phyloP scores from a whole-genome alignment of 2,113 vertebrate genomes.

The Sorex araneus region DNA sequence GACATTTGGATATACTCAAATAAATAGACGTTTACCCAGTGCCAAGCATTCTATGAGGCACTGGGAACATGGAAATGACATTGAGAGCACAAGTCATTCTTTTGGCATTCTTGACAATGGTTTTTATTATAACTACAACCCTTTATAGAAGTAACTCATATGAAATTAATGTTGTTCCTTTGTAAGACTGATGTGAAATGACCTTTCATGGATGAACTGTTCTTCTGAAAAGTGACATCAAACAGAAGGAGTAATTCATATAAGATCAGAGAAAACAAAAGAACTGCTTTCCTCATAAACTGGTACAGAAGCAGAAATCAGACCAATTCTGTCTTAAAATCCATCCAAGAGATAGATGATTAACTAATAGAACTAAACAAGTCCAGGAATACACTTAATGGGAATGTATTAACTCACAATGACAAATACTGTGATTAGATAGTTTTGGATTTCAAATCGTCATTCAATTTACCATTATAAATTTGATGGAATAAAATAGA shows the following conservation, averaged over 20 bases:
- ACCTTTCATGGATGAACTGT: constrained; percentile 58
- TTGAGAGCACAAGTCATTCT: background rate
- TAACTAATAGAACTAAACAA: constrained; percentile 31
- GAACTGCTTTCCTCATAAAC: constrained; percentile 46
- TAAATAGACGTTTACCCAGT: background rate
- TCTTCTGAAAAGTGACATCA: constrained; percentile 59
- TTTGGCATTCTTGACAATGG: background rate
- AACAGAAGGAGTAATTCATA: constrained; percentile 62
- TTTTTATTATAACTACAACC: constrained; percentile 25
- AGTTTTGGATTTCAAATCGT: background rate
- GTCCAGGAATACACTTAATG: background rate
- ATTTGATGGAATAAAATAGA: background rate
- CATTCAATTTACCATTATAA: constrained; percentile 22
- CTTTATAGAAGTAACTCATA: constrained; percentile 17
- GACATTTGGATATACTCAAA: constrained; percentile 42
- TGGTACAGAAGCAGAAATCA: constrained; percentile 48
- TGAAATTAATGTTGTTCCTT: constrained; percentile 56
- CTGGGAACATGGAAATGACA: background rate
- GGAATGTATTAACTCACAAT: constrained; percentile 12
- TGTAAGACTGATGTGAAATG: constrained; percentile 62
- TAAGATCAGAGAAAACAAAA: constrained; percentile 48
- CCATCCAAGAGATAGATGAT: background rate
- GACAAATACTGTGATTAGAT: constrained; percentile 23
- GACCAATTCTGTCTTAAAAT: constrained; percentile 40
- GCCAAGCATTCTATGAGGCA: background rate